Conservation (phyloP, 2,888 invertebrate species). For the Prenolepis imparis region DNA sequence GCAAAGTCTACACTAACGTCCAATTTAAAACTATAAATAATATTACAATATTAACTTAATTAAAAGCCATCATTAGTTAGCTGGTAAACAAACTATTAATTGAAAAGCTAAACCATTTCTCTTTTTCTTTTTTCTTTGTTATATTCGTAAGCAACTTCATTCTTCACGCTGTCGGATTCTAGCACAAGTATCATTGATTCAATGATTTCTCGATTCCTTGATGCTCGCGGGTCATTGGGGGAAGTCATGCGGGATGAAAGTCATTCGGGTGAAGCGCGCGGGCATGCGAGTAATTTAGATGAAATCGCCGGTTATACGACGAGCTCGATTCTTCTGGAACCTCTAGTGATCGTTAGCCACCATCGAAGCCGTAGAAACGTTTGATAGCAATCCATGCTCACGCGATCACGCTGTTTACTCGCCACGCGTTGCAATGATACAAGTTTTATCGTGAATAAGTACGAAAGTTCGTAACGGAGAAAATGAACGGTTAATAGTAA, state of each 20-base stretch:
- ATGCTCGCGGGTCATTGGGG: neutral
- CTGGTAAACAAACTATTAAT: neutral
- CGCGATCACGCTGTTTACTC: slow-evolving; percentile 13
- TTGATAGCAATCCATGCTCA: slow-evolving; percentile 16
- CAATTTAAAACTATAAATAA: neutral
- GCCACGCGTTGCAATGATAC: neutral
- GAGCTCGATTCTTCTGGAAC: slow-evolving; percentile 10
- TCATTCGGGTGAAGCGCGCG: slow-evolving; percentile 4
- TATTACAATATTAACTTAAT: neutral
- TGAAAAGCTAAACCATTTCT: neutral
- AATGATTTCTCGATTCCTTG: slow-evolving; percentile 3
- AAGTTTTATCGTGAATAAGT: neutral
- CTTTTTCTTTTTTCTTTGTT: neutral
- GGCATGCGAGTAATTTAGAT: slow-evolving; percentile 48
- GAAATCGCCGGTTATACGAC: slow-evolving; percentile 22
- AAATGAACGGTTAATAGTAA: neutral
- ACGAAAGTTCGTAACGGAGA: neutral
- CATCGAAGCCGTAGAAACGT: slow-evolving; percentile 9
- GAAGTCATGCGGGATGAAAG: slow-evolving; percentile 39
- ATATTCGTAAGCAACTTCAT: neutral
- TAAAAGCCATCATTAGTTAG: neutral
- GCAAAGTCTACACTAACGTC: neutral
- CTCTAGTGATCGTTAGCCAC: slow-evolving; percentile 14
- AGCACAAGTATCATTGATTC: neutral
- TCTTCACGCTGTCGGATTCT: neutral